phyloP scores from a whole-genome alignment of 2,888 invertebrate genomes.

The Aporophyla nigra region DNA sequence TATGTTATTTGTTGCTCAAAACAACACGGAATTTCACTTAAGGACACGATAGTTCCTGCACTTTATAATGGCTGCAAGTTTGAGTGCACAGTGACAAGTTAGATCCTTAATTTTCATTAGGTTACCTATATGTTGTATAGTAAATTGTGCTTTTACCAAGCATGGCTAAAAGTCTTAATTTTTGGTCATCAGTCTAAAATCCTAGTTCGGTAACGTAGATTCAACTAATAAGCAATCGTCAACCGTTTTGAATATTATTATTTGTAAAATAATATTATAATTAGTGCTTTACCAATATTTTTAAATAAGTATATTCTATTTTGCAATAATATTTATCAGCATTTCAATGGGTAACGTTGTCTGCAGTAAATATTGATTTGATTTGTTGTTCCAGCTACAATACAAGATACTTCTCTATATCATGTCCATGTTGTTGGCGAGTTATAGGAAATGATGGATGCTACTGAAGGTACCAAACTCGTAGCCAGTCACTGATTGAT shows the following conservation, averaged over 20 bases:
- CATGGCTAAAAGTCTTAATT: neutral
- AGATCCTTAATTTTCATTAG: neutral
- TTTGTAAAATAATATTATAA: no score
- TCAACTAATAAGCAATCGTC: neutral
- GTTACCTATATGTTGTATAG: neutral
- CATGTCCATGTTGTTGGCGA: neutral
- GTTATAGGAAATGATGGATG: neutral
- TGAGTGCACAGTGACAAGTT: neutral
- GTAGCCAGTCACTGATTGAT: neutral
- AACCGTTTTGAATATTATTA: neutral
- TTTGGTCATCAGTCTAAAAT: neutral
- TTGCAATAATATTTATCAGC: neutral
- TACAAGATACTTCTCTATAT: no score
- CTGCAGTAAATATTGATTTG: neutral
- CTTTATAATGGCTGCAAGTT: neutral
- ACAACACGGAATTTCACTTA: slow-evolving; percentile 32
- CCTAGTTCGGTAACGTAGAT: neutral
- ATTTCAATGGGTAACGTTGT: neutral
- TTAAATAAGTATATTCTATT: neutral
- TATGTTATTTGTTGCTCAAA: slow-evolving; percentile 23
- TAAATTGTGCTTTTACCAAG: neutral
- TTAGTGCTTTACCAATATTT: neutral
- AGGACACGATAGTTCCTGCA: neutral
- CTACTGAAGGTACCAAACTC: neutral
- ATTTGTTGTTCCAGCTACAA: neutral